Conservation (phyloP, 2,113 vertebrate genomes). For the Naja naja region DNA sequence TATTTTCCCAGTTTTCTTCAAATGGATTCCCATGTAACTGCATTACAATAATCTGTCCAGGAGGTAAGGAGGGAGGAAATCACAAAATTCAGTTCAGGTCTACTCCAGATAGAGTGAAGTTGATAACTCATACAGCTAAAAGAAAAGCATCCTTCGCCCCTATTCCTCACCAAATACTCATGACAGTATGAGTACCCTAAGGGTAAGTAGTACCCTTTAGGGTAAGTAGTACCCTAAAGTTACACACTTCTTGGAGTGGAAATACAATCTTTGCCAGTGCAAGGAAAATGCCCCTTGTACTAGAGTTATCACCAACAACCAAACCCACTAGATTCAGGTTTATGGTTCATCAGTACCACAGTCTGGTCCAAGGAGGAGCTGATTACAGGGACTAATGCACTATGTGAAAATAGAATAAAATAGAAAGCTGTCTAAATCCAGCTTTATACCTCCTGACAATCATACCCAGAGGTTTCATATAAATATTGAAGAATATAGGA, state of each 20-base stretch:
- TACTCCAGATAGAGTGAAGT: neutral
- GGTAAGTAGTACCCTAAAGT: neutral
- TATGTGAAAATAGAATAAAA: neutral
- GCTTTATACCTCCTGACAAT: neutral
- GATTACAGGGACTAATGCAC: neutral
- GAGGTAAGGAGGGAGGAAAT: neutral
- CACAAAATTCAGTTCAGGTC: neutral
- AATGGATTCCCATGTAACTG: neutral
- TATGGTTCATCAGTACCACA: neutral
- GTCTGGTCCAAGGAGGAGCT: neutral
- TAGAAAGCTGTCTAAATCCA: neutral
- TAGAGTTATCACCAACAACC: neutral
- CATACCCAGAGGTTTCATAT: neutral
- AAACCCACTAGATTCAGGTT: neutral
- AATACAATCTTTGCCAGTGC: neutral
- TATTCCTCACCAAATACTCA: neutral
- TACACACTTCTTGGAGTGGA: neutral
- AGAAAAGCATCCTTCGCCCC: neutral
- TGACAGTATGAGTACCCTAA: neutral
- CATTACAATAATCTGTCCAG: neutral
- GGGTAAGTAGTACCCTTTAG: neutral
- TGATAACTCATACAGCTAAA: neutral
- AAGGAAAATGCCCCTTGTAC: neutral
- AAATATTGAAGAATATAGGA: neutral
- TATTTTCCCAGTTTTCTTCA: neutral